These are phyloP conservation scores for Micromesistius poutassou DNA, from an alignment of 2,797 vertebrate species.

Conservation along the genomic window DNA sequence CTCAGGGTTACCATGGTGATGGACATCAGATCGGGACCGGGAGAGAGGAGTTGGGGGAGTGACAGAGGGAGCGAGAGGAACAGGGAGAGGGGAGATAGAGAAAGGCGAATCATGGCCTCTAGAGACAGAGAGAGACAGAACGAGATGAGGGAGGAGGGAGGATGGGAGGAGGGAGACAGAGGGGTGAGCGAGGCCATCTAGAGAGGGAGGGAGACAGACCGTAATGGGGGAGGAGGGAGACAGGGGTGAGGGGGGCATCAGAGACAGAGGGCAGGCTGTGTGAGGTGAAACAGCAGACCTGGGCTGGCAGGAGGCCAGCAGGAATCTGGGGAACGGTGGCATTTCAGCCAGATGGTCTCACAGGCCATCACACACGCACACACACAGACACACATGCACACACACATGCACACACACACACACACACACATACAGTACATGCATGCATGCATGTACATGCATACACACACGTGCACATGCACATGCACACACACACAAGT, in stretches of 20 bases:
- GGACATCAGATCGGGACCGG: too few species aligned
- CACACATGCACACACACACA: slow-evolving; percentile 31
- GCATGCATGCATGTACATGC: neutral
- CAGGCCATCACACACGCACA: slow-evolving; percentile 25
- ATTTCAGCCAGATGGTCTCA: slow-evolving; percentile 60
- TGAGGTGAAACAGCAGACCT: slow-evolving; percentile 40
- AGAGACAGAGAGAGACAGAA: too few species aligned
- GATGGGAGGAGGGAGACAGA: too few species aligned
- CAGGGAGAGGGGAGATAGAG: too few species aligned
- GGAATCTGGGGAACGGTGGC: slow-evolving; percentile 42
- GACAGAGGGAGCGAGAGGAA: too few species aligned
- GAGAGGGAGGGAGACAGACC: slow-evolving; percentile 1
- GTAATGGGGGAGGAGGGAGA: neutral
- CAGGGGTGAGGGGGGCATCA: neutral
- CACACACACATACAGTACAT: slow-evolving; percentile 7
- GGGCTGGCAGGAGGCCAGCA: slow-evolving; percentile 46
- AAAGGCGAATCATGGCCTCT: too few species aligned
- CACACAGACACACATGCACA: slow-evolving; percentile 5
- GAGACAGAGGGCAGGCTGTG: slow-evolving; percentile 31
- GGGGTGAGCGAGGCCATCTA: too few species aligned
- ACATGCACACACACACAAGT: neutral
- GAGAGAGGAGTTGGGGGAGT: too few species aligned
- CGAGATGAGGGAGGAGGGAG: too few species aligned
- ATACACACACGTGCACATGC: too few species aligned
- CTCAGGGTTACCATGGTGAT: too few species aligned